Conservation (phyloP, 2,888 invertebrate species). For the Globia sparganii region DNA sequence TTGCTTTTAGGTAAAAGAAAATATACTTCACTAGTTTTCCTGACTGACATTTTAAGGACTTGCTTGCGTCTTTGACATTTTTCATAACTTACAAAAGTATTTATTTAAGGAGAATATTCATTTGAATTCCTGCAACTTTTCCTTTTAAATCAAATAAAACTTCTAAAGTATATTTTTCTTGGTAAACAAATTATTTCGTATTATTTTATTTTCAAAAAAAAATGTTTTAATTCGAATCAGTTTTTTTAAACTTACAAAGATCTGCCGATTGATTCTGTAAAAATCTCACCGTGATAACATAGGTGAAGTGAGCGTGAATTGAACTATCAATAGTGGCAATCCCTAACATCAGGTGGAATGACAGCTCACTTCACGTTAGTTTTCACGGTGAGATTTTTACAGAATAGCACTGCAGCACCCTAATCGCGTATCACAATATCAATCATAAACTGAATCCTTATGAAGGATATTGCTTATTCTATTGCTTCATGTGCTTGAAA, state of each 20-base stretch:
- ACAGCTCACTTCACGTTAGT: too few relatives aligned
- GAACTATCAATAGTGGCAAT: too few relatives aligned
- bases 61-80: background rate
- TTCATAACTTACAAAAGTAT: background rate
- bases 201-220: background rate
- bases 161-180: background rate
- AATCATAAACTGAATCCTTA: too few relatives aligned
- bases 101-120: background rate
- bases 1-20: background rate
- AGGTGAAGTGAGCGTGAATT: too few relatives aligned
- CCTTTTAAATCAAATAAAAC: background rate
- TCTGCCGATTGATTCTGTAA: too few relatives aligned
- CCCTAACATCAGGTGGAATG: too few relatives aligned
- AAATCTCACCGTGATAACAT: too few relatives aligned
- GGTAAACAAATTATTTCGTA: background rate
- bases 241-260: background rate
- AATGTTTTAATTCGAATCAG: background rate
- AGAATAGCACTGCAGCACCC: too few relatives aligned
- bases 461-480: too few relatives aligned
- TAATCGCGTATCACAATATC: too few relatives aligned
- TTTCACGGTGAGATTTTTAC: too few relatives aligned
- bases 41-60: background rate
- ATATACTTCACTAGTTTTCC: background rate
- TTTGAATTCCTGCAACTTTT: background rate
- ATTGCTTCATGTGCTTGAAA: too few relatives aligned